A percentile compares a stretch with the other conserved stretches of the same genome.
phyloP scores from a whole-genome alignment of 2,888 invertebrate species.

The Eristalis intricaria region DNA sequence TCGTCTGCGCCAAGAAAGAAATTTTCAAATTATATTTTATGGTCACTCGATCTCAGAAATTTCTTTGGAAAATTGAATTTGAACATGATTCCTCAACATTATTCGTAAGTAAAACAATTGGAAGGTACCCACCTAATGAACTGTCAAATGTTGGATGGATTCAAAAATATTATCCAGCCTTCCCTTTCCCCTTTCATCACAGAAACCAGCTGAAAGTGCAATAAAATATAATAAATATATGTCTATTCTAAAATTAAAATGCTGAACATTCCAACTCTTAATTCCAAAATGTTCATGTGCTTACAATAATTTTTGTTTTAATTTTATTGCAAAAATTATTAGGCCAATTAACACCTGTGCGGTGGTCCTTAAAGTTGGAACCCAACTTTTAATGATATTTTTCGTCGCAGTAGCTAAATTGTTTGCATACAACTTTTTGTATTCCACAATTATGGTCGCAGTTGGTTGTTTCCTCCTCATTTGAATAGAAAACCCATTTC shows the following conservation, averaged over 20 bases:
- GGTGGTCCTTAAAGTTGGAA: constrained; percentile 32
- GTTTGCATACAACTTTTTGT: constrained; percentile 45
- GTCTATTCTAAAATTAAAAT: background rate
- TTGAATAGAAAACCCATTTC: constrained; percentile 62
- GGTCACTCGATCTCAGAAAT: too few relatives aligned
- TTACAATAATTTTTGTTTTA: constrained; percentile 26
- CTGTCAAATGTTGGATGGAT: too few relatives aligned
- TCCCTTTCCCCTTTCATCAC: too few relatives aligned
- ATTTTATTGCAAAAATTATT: constrained; percentile 48
- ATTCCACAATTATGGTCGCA: constrained; percentile 4
- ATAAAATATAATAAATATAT: too few relatives aligned
- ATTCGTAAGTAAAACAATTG: too few relatives aligned
- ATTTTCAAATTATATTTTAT: too few relatives aligned
- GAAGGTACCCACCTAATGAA: too few relatives aligned
- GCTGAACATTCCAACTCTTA: background rate
- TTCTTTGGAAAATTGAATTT: too few relatives aligned
- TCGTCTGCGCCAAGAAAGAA: too few relatives aligned
- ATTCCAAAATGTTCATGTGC: background rate
- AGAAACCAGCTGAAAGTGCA: too few relatives aligned
- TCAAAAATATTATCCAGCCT: too few relatives aligned
- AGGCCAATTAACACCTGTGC: constrained; percentile 43
- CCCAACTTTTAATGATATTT: constrained; percentile 49
- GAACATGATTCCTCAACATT: too few relatives aligned
- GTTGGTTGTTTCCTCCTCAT: constrained; percentile 36
- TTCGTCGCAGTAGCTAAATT: constrained; percentile 28